These are phyloP conservation scores for Myotis brandtii DNA, from an alignment of 2,113 vertebrate genomes.

Conservation along the genomic window DNA sequence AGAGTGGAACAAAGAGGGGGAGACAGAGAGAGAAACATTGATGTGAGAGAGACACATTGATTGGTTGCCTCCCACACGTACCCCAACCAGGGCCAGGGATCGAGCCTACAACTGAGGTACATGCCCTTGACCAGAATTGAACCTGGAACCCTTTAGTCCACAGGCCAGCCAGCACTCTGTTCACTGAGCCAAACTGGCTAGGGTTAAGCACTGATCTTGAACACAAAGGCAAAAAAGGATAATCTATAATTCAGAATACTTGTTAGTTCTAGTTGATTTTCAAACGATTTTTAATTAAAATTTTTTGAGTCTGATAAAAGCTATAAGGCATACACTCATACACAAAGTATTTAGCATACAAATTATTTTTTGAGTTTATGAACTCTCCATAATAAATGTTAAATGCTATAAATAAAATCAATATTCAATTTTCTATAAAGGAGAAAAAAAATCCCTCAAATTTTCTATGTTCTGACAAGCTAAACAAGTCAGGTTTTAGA, in stretches of 20 bases:
- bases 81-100: no score
- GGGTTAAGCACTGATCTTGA: constrained; percentile 23
- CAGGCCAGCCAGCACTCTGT: no score
- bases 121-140: no score
- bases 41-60: no score
- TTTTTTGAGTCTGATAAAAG: not conserved
- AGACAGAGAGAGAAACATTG: no score
- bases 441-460: not conserved
- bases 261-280: constrained; percentile 1
- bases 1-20: no score
- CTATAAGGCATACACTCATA: not conserved
- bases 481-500: not conserved
- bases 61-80: no score
- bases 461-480: not conserved
- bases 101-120: no score
- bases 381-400: not conserved
- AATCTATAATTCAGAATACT: constrained; percentile 3
- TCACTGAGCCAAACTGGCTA: no score
- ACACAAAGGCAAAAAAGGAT: not conserved
- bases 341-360: not conserved
- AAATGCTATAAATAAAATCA: not conserved
- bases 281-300: not conserved
- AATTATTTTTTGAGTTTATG: constrained; percentile 21
- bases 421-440: not conserved
- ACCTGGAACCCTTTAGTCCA: no score